These are phyloP conservation scores for Vanessa tameamea DNA, from an alignment of 1,140 invertebrate species.

Conservation along the genomic window DNA sequence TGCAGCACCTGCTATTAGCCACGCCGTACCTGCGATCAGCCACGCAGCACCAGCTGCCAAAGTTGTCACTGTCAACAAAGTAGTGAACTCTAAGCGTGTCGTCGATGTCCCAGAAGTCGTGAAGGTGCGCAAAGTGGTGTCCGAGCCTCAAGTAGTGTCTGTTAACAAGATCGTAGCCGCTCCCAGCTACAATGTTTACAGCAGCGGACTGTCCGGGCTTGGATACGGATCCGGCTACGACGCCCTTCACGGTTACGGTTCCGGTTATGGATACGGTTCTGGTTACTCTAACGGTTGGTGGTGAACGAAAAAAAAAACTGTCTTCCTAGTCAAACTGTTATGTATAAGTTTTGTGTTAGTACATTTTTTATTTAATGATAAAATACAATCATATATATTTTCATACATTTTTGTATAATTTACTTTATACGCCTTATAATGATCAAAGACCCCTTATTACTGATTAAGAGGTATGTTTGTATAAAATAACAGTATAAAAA, in stretches of 20 bases:
- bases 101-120: slow-evolving; percentile 53
- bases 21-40: slow-evolving; percentile 13
- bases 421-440: no score
- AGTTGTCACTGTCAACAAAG: slow-evolving; percentile 51
- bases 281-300: slow-evolving; percentile 36
- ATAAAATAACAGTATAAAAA: no score
- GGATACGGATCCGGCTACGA: slow-evolving; percentile 31
- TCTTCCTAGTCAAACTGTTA: not conserved
- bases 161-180: slow-evolving; percentile 56
- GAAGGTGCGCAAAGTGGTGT: slow-evolving; percentile 52
- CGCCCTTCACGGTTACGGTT: slow-evolving; percentile 19
- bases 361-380: no score
- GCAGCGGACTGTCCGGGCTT: slow-evolving; percentile 28
- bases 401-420: no score
- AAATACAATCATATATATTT: no score
- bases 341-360: no score
- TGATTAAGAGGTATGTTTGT: no score
- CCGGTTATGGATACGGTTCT: slow-evolving; percentile 9
- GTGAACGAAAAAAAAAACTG: slow-evolving; percentile 12
- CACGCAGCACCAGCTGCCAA: slow-evolving; percentile 32
- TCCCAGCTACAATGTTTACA: slow-evolving; percentile 32
- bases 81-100: slow-evolving; percentile 49
- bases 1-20: slow-evolving; percentile 20
- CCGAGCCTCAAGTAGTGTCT: slow-evolving; percentile 55
- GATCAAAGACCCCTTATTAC: no score